These are phyloP conservation scores for Anticlea derivata DNA, from an alignment of 2,888 invertebrate species.

Conservation along the genomic window DNA sequence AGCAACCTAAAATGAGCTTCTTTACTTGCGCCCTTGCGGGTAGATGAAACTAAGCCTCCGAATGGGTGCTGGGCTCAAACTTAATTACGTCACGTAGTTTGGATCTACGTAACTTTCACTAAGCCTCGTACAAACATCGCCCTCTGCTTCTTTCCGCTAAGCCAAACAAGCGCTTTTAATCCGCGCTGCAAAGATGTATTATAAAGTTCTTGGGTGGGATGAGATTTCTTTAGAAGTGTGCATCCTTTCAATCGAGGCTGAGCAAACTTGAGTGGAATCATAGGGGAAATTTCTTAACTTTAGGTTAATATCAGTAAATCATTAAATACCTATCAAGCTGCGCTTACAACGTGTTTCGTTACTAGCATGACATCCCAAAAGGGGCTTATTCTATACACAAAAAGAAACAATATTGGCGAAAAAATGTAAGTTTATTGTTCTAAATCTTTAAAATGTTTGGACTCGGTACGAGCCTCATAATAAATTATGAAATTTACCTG, in stretches of 20 bases:
- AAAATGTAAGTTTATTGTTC: too few species aligned
- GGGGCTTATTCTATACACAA: too few species aligned
- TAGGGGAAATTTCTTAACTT: too few species aligned
- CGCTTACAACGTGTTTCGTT: too few species aligned
- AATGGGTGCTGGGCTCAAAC: constrained; percentile 45
- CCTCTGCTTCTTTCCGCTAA: constrained; percentile 39
- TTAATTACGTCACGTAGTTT: constrained; percentile 61
- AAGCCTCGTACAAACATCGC: constrained; percentile 51
- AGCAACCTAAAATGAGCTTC: constrained; percentile 22
- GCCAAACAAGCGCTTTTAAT: constrained; percentile 37
- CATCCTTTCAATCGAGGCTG: neutral
- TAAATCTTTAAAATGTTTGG: too few species aligned
- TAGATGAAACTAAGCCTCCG: constrained; percentile 40
- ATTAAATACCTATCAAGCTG: too few species aligned
- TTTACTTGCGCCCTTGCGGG: constrained; percentile 26
- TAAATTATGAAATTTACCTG: too few species aligned
- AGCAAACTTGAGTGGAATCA: too few species aligned
- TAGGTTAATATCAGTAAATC: too few species aligned
- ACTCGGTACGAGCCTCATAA: too few species aligned
- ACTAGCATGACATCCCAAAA: too few species aligned
- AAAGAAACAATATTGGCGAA: too few species aligned
- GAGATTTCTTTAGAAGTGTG: constrained; percentile 21
- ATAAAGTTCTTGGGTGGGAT: constrained; percentile 20
- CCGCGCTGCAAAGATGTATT: constrained; percentile 28
- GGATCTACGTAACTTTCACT: constrained; percentile 61